Percentiles rank a stretch among this genome's conserved stretches.
phyloP scores from a whole-genome alignment of 1,140 invertebrate genomes.

The Drosophila nigromelanica region DNA sequence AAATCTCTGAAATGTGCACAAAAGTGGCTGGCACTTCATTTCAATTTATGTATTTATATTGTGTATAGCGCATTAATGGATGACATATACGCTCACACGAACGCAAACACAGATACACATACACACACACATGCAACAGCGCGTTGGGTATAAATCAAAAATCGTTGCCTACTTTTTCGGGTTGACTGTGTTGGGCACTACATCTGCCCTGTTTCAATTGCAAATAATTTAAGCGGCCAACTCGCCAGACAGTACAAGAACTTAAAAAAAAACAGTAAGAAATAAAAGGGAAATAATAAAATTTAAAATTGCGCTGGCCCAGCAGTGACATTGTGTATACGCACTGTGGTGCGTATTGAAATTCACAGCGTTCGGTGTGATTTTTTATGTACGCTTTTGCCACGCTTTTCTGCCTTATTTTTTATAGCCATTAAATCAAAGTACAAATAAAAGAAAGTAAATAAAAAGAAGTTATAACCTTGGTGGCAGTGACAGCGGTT shows the following conservation, averaged over 20 bases:
- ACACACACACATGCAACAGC: background rate
- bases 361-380: constrained; percentile 68
- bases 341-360: constrained; percentile 65
- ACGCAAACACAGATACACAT: constrained; percentile 2
- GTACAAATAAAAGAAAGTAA: constrained; percentile 77
- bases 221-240: constrained; percentile 48
- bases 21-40: constrained; percentile 79
- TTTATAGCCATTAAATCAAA: constrained; percentile 80
- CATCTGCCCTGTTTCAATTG: constrained; percentile 65
- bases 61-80: constrained; percentile 36
- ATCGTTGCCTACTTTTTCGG: constrained; percentile 73
- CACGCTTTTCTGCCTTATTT: constrained; percentile 24
- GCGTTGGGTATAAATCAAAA: constrained; percentile 67
- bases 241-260: constrained; percentile 23
- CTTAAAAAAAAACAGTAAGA: constrained; percentile 14
- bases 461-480: constrained; percentile 74
- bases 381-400: constrained; percentile 37
- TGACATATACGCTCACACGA: background rate
- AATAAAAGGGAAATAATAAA: constrained; percentile 45
- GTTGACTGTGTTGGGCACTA: constrained; percentile 16
- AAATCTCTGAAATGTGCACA: constrained; percentile 76
- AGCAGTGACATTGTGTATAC: constrained; percentile 70
- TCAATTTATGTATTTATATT: constrained; percentile 68
- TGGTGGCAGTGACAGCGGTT: constrained; percentile 27
- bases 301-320: constrained; percentile 51